phyloP scores from a whole-genome alignment of 2,888 invertebrate genomes.

The Macrosoma leucophasiata region DNA sequence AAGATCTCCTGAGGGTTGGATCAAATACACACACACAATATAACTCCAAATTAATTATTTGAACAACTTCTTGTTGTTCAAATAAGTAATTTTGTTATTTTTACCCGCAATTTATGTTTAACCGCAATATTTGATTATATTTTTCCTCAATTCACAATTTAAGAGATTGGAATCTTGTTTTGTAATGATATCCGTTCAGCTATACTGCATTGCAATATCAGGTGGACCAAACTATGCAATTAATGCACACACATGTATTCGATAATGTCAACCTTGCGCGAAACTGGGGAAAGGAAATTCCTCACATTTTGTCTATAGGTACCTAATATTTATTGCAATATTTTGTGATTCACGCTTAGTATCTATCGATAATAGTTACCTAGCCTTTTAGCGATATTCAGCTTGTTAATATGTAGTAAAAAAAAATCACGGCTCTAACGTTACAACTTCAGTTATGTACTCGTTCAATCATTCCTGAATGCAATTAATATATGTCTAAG shows the following conservation, averaged over 20 bases:
- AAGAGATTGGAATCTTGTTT: slow-evolving; percentile 19
- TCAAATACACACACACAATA: slow-evolving; percentile 1
- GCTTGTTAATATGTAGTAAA: no score
- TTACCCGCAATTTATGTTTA: no score
- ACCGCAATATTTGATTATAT: no score
- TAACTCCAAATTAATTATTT: slow-evolving; percentile 1
- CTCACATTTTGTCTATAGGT: slow-evolving; percentile 38
- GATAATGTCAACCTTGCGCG: slow-evolving; percentile 38
- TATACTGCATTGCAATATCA: slow-evolving; percentile 16
- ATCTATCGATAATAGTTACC: no score
- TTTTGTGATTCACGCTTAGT: background rate
- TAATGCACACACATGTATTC: slow-evolving; percentile 9
- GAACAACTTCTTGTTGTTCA: no score
- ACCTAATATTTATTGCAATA: slow-evolving; percentile 6
- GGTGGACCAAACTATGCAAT: slow-evolving; percentile 21
- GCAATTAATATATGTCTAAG: no score
- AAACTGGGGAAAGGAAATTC: slow-evolving; percentile 53
- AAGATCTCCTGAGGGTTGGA: no score
- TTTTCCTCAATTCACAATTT: slow-evolving; percentile 13
- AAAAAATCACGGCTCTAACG: no score
- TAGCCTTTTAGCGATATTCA: no score
- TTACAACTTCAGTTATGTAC: slow-evolving; percentile 1
- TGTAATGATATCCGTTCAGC: slow-evolving; percentile 13
- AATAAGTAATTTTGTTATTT: no score
- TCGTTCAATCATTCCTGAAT: no score